phyloP scores from a whole-genome alignment of 2,113 vertebrate species.

The Scomber scombrus region DNA sequence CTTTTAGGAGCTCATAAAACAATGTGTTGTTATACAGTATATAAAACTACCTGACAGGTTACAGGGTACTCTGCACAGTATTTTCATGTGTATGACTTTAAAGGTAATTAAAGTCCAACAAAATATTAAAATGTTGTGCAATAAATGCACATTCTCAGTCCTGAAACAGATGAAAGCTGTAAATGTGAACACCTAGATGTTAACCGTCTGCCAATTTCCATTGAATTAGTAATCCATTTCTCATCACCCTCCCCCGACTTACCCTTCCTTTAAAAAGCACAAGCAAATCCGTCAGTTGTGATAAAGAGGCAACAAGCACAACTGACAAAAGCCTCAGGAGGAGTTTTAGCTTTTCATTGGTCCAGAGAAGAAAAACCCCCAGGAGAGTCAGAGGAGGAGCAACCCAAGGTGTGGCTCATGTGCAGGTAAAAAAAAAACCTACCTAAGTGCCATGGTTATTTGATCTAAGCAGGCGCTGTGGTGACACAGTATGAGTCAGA shows the following conservation, averaged over 20 bases:
- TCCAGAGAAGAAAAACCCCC: not conserved
- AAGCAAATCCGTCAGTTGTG: not conserved
- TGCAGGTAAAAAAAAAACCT: slow-evolving; percentile 1
- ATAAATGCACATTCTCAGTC: too few species aligned
- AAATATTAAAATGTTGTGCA: too few species aligned
- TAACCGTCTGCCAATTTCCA: too few species aligned
- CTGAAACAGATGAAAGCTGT: too few species aligned
- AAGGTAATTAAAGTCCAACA: too few species aligned
- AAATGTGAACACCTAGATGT: too few species aligned
- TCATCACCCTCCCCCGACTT: not conserved
- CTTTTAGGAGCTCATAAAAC: not conserved
- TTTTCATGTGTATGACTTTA: too few species aligned
- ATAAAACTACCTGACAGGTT: too few species aligned
- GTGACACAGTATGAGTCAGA: rapidly evolving
- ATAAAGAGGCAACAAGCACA: not conserved
- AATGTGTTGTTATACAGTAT: not conserved
- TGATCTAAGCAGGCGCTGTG: rapidly evolving
- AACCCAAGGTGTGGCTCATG: slow-evolving; percentile 56
- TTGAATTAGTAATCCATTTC: not conserved
- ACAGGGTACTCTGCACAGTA: too few species aligned
- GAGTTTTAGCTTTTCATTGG: not conserved
- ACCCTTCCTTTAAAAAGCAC: not conserved
- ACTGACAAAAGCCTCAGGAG: not conserved
- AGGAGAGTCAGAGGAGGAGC: not conserved
- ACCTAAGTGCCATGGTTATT: not conserved